Evolutionary conservation across 1,140 invertebrate species (phyloP), one percentile per base, ranked within the genome.

Genomic region (Pogonognathellus flavescens): DNA sequence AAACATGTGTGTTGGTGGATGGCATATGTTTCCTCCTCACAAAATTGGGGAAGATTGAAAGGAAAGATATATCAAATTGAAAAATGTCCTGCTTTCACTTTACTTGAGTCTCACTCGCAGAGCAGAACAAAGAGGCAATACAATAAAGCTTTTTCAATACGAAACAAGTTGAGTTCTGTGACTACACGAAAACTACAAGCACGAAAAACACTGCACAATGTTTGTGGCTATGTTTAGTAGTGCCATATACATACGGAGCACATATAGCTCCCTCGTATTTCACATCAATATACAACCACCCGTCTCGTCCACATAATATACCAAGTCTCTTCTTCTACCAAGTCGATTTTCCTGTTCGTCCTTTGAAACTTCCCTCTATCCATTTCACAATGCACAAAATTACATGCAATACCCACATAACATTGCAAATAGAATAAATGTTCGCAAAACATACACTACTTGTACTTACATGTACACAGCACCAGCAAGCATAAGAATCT

Each of bases 41-140:
- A 49, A 83, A 82, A 80, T 59, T 57, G 59, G 82, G 60, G 49
- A 83, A 84, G 85, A 86, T 86, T 86, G 85, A 86, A 76, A 59
- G 82, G 57, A 80, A 70, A 80, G 85, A 84, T 86, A 86, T 84
- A 86, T 86, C 85, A 86, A 86, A 86, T 86, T 86, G 85, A 86
- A 86, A 86, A 86, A 86, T 86, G 85, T 81, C 52, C 76, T 84
- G 20, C 70, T 84, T 66, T 84, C 85, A 84, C 55, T 57, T 62
- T 72, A 70, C 66, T 72, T 59, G 50, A 81, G 80, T 59, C 80
- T 76, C 70, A 76, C 70, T 76, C 31, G 70, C 31, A 41, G 70
- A 50, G 25, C 70, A 76, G 70, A 76, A 76, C 70, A 76, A 76
- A 76, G 18, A 31, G 53, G 53, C 31, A 41, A 41, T 41, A 50